Base-by-base conservation (phyloP, 2,888 invertebrate species). In the Venustoraphidia nigricollis region DNA sequence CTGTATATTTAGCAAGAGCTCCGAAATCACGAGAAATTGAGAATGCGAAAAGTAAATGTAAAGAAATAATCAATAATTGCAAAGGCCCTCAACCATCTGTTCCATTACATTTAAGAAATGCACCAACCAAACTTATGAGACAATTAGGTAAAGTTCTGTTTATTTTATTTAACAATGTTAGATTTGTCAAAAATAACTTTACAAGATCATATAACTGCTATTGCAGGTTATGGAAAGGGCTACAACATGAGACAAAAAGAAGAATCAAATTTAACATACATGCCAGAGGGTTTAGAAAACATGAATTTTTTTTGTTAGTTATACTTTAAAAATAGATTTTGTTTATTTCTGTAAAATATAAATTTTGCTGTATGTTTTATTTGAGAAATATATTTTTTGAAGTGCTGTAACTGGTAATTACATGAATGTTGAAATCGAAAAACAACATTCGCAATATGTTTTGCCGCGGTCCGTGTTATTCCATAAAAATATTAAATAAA, bases 91-190 rank as follows among this genome's bases (percentile, higher is more conserved):
- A 83, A 49, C 88, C 88, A 1, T 64, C 75, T 1, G 83, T 89
- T 8, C 89, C 89, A 0, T 67, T 89, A 51, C 84, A 85, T 66
- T 68, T 89, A 53, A 71, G 88, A 50, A 85, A 88, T 67, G 86
- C 86, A n/a, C 78, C 87, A 3, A 85, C 85, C 1, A 81, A 73
- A 61, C 67, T 88, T 1, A 85, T 86, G 85, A 77, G 76, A 61
- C 72, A 81, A 62, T 64, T 88, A 56, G 85, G 86, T 77, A 65
- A 56, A 55, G 51, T 36, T 44, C 40, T 34, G 10, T 47, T 44
- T 8, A 10, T 50, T 38, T 39, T 10, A 9, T 13, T 38, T 10
- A 10, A 10, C 17, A 34, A 41, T 44, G 36, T 41, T 17, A 1
- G 27, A 6, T 17, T 17, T 17, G n/a, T 36, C 9, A 35, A 38